Evolutionary conservation across 1,140 invertebrate species (phyloP), one percentile per base, ranked within the genome.

Genomic region (Neodiprion pinetum): DNA sequence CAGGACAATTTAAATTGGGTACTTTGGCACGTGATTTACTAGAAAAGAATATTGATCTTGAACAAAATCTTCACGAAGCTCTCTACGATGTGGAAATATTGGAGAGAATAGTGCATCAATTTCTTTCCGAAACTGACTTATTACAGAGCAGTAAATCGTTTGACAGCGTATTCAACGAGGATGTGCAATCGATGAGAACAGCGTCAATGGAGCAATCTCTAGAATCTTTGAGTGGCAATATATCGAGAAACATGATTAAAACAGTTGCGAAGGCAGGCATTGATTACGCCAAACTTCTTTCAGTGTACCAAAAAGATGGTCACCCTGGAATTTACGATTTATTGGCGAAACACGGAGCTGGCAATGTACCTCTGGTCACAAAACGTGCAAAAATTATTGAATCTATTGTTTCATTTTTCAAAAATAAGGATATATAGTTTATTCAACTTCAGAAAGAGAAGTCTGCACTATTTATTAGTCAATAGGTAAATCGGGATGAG

Each of bases 211-310:
- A 50, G 66, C 71, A 14, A 53, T 74, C 70, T 7, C 67, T 77
- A 65, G 40, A 70, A 70, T n/a, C 49, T 48, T 48, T 77, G 28
- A 74, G 72, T 21, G 50, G 65, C 72, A 65, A 72, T 73, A 47
- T 77, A 12, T 70, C 73, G 28, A 17, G 9, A 9, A 70, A 70
- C 14, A 77, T 74, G 71, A 48, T 72, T 17, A 73, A 73, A 75
- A 77, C 72, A 72, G 72, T 76, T 61, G 72, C 75, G 21, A 48
- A 11, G 9, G 67, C 67, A 23, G 67, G 68, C 12, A 70, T 74
- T 9, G 14, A 14, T 9, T 53, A 17, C 17, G 17, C 17, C 17
- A 17, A 17, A 17, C 17, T 17, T 17, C 17, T 17, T 17, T 17
- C 17, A 17, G 17, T 17, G 17, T 17, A 17, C 17, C 17, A 17